Conservation (phyloP, 2,888 invertebrate genomes). For the Agonopterix alstromeriana region DNA sequence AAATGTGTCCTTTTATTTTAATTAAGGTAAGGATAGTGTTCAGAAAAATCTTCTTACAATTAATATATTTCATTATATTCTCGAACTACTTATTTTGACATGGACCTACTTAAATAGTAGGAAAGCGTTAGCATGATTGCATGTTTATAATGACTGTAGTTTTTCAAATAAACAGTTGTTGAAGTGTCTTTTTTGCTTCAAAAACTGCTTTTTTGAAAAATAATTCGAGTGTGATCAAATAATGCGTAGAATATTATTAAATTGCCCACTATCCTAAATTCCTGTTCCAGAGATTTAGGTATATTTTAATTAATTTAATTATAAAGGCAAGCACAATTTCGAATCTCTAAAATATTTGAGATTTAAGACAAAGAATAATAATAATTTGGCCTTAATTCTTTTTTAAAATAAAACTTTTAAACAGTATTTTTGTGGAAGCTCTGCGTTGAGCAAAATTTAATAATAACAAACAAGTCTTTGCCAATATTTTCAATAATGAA, state of each 20-base stretch:
- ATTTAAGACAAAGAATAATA: slow-evolving; percentile 11
- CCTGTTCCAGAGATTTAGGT: slow-evolving; percentile 14
- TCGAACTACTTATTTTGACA: slow-evolving; percentile 60
- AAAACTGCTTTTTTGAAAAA: slow-evolving; percentile 19
- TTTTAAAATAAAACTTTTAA: slow-evolving; percentile 6
- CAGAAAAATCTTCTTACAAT: slow-evolving; percentile 60
- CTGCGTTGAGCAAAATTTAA: slow-evolving; percentile 47
- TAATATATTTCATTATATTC: slow-evolving; percentile 63
- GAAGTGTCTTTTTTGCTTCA: slow-evolving; percentile 6
- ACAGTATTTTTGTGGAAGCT: slow-evolving; percentile 40
- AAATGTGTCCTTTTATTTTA: slow-evolving; percentile 47
- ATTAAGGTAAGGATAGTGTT: slow-evolving; percentile 49
- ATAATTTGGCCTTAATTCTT: slow-evolving; percentile 18
- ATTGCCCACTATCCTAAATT: slow-evolving; percentile 20
- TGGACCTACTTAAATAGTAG: slow-evolving; percentile 56
- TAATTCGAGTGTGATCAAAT: slow-evolving; percentile 20
- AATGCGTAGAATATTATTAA: slow-evolving; percentile 19
- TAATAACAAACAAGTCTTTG: slow-evolving; percentile 2
- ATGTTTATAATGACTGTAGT: slow-evolving; percentile 28
- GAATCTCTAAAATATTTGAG: slow-evolving; percentile 6
- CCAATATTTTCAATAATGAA: background rate
- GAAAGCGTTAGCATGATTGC: slow-evolving; percentile 68
- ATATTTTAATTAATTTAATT: slow-evolving; percentile 5
- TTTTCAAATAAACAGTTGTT: slow-evolving; percentile 10
- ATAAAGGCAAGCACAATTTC: slow-evolving; percentile 27